These are phyloP conservation scores for Trogon surrucura DNA, from an alignment of 2,113 vertebrate species.

Conservation along the genomic window DNA sequence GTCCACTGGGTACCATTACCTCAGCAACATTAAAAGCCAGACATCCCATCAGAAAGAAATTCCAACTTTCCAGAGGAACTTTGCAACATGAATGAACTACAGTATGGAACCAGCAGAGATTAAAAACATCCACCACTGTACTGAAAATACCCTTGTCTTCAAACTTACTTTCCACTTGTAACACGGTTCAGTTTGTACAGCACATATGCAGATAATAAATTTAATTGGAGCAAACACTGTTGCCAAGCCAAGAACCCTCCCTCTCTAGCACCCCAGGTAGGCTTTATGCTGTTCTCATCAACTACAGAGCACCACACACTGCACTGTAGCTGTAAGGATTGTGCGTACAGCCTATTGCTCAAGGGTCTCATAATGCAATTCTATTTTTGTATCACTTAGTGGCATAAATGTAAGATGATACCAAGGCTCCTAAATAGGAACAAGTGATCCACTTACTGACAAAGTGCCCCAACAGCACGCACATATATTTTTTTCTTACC, in stretches of 20 bases:
- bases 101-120: conserved; percentile 24
- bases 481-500: conserved; percentile 73
- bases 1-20: conserved; percentile 48
- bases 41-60: conserved; percentile 47
- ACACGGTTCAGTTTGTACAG: neutral
- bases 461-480: neutral
- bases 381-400: conserved; percentile 53
- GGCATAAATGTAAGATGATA: conserved; percentile 30
- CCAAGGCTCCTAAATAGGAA: neutral
- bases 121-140: conserved; percentile 57
- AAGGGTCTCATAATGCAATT: neutral
- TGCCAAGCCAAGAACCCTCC: conserved; percentile 8
- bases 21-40: conserved; percentile 41
- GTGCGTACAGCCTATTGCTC: neutral
- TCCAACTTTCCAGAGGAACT: conserved; percentile 53
- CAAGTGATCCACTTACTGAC: neutral
- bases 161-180: conserved; percentile 41
- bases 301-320: neutral
- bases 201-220: conserved; percentile 27
- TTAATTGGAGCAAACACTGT: neutral
- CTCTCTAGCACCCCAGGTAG: conserved; percentile 17
- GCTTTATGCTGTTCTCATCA: conserved; percentile 33
- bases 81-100: neutral
- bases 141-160: conserved; percentile 23
- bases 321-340: neutral